Base-by-base conservation (phyloP, 1,140 invertebrate species). In the Metaphire vulgaris region DNA sequence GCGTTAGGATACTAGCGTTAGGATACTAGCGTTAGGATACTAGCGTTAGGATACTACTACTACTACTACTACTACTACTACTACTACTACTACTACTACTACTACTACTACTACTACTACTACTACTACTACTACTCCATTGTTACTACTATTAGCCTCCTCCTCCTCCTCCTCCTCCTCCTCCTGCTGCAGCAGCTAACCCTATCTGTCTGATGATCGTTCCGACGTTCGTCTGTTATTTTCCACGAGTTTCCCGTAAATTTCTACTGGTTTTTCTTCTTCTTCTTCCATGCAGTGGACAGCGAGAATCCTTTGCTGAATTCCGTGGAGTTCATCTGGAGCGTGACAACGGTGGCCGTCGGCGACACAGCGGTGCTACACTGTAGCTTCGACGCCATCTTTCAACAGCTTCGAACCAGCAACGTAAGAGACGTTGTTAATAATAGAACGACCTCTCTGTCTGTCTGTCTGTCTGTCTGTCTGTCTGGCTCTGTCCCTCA, bases 361-460 rank as follows among this genome's bases (percentile, higher is more conserved):
- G 78, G 78, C 16, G 78, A 79, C 74, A 79, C 78, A 41, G 78
- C 78, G 21, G 78, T 79, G 14, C 72, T 79, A n/a, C 76, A 77
- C 68, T 79, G 78, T 64, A 77, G 76, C 70, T 79, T 79, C 66
- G 78, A 79, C 69, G 78, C 78, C 72, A 73, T 79, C 34, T 78
- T 78, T 74, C 69, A 31, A 6, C 77, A 78, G 68, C 74, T 78
- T 1, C 64, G 72, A 28, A 70, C 76, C 66, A 72, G 77, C 31
- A 78, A 78, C 68, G 75, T 76, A 31, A 76, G 75, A 72, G 41
- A n/a, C n/a, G n/a, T n/a, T n/a, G n/a, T n/a, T n/a, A n/a, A n/a
- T n/a, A n/a, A n/a, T n/a, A n/a, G n/a, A n/a, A n/a, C n/a, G n/a
- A 6, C 41, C 21, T 56, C 41, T 56, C 41, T 56, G 41, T 56